Percentiles rank a stretch among this genome's conserved stretches.
phyloP scores from a whole-genome alignment of 2,113 vertebrate genomes.

The Lamprotornis superbus region DNA sequence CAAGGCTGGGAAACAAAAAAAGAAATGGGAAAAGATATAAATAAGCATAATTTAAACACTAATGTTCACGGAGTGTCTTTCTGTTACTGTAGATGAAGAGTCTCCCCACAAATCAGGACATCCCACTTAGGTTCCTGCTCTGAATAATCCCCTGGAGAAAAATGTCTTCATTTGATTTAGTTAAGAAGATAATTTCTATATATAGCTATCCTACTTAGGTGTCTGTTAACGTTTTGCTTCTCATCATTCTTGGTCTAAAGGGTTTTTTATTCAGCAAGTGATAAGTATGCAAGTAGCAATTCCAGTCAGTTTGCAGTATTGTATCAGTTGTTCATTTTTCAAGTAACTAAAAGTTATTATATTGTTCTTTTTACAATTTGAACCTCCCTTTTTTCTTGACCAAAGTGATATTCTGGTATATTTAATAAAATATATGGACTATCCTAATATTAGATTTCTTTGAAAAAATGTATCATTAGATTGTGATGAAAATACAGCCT shows the following conservation, averaged over 20 bases:
- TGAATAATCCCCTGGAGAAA: neutral
- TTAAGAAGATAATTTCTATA: neutral
- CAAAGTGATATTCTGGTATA: neutral
- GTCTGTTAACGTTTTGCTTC: neutral
- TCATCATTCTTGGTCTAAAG: neutral
- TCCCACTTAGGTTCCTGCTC: neutral
- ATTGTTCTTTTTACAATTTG: neutral
- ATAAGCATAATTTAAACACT: neutral
- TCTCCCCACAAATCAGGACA: neutral
- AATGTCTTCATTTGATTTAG: neutral
- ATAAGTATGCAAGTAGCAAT: neutral
- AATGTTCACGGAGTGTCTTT: neutral
- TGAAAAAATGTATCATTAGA: neutral
- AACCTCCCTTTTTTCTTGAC: neutral
- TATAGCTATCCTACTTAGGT: neutral
- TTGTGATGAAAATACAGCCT: neutral
- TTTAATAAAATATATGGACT: neutral
- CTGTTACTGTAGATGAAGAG: neutral
- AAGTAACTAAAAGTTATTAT: neutral
- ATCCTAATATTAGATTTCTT: neutral
- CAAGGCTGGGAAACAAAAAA: neutral
- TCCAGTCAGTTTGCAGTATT: neutral
- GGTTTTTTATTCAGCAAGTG: neutral
- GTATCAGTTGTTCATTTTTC: neutral
- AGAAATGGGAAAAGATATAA: neutral